These are phyloP conservation scores for Dryadula phaetusa DNA, from an alignment of 2,888 invertebrate genomes.

Conservation along the genomic window DNA sequence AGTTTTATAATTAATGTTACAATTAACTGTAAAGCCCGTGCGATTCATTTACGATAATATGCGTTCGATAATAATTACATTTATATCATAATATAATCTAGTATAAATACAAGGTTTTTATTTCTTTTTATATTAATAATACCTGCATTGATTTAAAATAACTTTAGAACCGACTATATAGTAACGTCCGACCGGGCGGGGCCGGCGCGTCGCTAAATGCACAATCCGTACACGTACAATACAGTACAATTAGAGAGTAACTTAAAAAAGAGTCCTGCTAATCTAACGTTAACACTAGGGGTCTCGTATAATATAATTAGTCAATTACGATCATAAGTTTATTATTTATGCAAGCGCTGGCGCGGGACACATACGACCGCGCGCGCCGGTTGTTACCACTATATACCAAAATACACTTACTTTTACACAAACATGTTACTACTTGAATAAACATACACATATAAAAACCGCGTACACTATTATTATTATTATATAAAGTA, in stretches of 20 bases:
- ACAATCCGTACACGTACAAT: constrained; percentile 43
- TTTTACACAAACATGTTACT: constrained; percentile 82
- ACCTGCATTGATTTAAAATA: constrained; percentile 83
- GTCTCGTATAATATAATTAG: constrained; percentile 83
- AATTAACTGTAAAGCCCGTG: constrained; percentile 84
- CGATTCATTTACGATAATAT: constrained; percentile 79
- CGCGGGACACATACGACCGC: constrained; percentile 52
- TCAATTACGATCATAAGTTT: constrained; percentile 85
- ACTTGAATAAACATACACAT: constrained; percentile 84
- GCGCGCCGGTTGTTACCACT: constrained; percentile 62
- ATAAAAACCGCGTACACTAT: constrained; percentile 83
- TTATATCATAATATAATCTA: constrained; percentile 75
- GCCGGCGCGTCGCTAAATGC: constrained; percentile 73
- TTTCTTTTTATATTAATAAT: constrained; percentile 79
- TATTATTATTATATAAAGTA: constrained; percentile 80
- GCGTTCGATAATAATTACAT: constrained; percentile 81
- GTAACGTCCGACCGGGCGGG: constrained; percentile 61
- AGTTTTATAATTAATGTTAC: constrained; percentile 82
- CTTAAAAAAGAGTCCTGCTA: constrained; percentile 73
- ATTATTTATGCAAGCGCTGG: constrained; percentile 66
- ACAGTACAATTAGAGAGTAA: constrained; percentile 60
- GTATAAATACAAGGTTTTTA: constrained; percentile 82
- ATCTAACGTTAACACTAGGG: constrained; percentile 80
- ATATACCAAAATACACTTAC: constrained; percentile 81
- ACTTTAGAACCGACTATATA: constrained; percentile 76